These are phyloP conservation scores for Exephanes ischioxanthus DNA, from an alignment of 2,888 invertebrate genomes.

Conservation along the genomic window DNA sequence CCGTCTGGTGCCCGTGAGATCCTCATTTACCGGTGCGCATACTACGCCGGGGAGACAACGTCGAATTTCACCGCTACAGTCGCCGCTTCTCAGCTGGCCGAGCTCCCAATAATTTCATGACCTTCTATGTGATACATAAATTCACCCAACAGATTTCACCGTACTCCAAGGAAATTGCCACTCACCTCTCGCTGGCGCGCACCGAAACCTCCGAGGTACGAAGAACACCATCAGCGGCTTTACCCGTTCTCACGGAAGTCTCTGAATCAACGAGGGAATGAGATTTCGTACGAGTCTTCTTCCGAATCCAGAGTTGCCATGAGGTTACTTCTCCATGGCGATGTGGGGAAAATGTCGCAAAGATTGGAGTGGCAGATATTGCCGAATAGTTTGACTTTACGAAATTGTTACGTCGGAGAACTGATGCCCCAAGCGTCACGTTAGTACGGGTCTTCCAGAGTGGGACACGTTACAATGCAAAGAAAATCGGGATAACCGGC, in stretches of 20 bases:
- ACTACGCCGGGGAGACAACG: background rate
- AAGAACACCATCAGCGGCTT: conserved; percentile 9
- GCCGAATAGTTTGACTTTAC: background rate
- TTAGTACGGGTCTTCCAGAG: background rate
- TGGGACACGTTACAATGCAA: background rate
- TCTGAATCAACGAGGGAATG: conserved; percentile 56
- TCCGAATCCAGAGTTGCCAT: conserved; percentile 3
- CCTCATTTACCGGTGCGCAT: conserved; percentile 47
- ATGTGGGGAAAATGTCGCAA: conserved; percentile 24
- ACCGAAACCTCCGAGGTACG: background rate
- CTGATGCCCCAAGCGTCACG: background rate
- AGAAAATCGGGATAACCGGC: background rate
- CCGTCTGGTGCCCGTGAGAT: conserved; percentile 41
- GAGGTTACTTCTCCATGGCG: background rate
- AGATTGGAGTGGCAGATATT: background rate
- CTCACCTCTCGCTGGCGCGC: conserved; percentile 31
- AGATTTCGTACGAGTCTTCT: conserved; percentile 49
- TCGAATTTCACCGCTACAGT: conserved; percentile 39
- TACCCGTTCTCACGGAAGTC: background rate
- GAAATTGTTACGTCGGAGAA: background rate
- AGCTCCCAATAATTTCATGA: conserved; percentile 49
- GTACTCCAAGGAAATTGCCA: conserved; percentile 64
- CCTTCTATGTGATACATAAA: conserved; percentile 64
- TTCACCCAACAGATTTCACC: conserved; percentile 57
- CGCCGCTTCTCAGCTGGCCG: background rate